Evolutionary conservation across 2,797 vertebrate species (phyloP).

Genomic region (Propithecus deckenii): DNA sequence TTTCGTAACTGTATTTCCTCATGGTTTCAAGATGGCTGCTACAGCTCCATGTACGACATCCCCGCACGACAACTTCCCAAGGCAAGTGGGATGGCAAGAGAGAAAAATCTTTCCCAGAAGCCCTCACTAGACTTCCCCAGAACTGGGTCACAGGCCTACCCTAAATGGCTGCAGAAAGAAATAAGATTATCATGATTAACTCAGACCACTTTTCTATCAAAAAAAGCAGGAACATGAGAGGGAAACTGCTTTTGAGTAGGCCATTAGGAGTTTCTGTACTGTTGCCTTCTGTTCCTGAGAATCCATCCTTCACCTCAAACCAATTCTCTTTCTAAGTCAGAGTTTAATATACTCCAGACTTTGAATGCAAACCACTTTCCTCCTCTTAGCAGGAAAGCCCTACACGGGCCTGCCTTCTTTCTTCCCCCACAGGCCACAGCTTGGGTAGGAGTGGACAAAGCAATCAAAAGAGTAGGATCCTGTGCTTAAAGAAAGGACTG

Average conservation of each 20-base stretch:
- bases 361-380: background rate
- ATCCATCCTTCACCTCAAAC: background rate
- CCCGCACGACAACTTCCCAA: background rate
- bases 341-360: background rate
- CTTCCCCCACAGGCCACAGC: background rate
- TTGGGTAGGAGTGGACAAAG: background rate
- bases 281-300: background rate
- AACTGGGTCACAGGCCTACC: background rate
- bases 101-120: background rate
- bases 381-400: background rate
- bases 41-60: no score
- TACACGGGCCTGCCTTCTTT: background rate
- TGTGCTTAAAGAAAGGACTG: no score
- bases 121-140: background rate
- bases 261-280: no score
- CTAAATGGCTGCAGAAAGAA: background rate
- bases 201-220: background rate
- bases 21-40: background rate
- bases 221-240: background rate
- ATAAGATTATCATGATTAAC: background rate
- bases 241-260: no score
- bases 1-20: background rate
- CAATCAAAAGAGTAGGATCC: background rate
- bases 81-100: accelerated
- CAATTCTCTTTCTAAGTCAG: background rate